phyloP scores from a whole-genome alignment of 2,888 invertebrate genomes.

The Sphinx pinastri region DNA sequence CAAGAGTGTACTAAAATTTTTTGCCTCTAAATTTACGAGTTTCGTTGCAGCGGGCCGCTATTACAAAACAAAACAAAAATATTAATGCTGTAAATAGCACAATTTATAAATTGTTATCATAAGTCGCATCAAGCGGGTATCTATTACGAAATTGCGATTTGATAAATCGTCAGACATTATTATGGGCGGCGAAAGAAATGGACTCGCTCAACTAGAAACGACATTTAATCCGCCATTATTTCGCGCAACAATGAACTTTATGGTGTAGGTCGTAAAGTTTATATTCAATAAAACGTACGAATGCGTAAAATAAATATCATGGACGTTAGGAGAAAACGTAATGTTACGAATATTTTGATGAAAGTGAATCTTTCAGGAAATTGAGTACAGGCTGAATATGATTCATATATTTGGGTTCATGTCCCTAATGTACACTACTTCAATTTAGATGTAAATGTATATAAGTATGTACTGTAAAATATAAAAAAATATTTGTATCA shows the following conservation, averaged over 20 bases:
- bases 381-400: slow-evolving; percentile 56
- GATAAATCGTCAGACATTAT: slow-evolving; percentile 83
- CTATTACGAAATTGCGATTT: slow-evolving; percentile 83
- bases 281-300: slow-evolving; percentile 40
- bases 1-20: too few species aligned
- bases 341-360: slow-evolving; percentile 66
- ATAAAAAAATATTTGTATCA: too few species aligned
- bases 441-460: too few species aligned
- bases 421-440: neutral
- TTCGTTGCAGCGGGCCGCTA: neutral
- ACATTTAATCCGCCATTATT: slow-evolving; percentile 47
- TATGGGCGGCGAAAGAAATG: slow-evolving; percentile 81
- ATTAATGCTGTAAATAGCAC: slow-evolving; percentile 38
- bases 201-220: slow-evolving; percentile 73
- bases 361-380: slow-evolving; percentile 70
- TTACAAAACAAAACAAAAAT: too few species aligned
- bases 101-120: slow-evolving; percentile 69
- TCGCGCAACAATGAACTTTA: slow-evolving; percentile 51
- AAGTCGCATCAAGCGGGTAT: slow-evolving; percentile 77
- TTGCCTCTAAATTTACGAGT: too few species aligned
- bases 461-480: too few species aligned
- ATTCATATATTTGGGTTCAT: slow-evolving; percentile 15
- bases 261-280: slow-evolving; percentile 42
- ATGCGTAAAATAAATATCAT: slow-evolving; percentile 68
- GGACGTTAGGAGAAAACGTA: slow-evolving; percentile 72